A percentile compares a stretch with the other conserved stretches of the same genome.
These are phyloP conservation scores for Tanytarsus gracilentus DNA, from an alignment of 2,888 invertebrate species.

Conservation along the genomic window DNA sequence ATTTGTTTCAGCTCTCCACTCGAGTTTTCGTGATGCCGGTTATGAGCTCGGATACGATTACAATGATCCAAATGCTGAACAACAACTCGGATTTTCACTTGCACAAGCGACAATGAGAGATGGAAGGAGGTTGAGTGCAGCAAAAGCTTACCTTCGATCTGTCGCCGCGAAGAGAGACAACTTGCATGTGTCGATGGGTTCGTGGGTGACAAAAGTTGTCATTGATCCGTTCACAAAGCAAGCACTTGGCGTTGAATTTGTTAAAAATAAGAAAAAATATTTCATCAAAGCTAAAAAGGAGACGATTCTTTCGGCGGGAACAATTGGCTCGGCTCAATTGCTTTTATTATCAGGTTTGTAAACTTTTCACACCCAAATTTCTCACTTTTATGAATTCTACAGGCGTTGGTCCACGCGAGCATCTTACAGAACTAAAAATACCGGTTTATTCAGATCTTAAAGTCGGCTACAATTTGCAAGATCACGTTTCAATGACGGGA, in stretches of 20 bases:
- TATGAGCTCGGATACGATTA: slow-evolving; percentile 59
- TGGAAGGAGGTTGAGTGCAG: slow-evolving; percentile 68
- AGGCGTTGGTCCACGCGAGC: slow-evolving; percentile 62
- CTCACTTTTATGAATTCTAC: neutral
- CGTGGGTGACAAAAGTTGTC: slow-evolving; percentile 58
- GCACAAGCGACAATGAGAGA: slow-evolving; percentile 61
- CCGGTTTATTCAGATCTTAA: slow-evolving; percentile 56
- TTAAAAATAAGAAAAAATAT: slow-evolving; percentile 50
- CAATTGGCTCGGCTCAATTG: slow-evolving; percentile 76
- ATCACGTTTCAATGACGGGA: slow-evolving; percentile 65
- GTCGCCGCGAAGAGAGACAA: slow-evolving; percentile 53
- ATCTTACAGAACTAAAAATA: slow-evolving; percentile 53
- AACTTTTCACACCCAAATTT: neutral
- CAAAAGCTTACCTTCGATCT: slow-evolving; percentile 68
- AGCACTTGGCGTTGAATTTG: slow-evolving; percentile 60
- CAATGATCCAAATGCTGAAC: slow-evolving; percentile 61
- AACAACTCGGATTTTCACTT: slow-evolving; percentile 56
- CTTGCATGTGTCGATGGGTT: slow-evolving; percentile 59
- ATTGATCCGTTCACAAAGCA: slow-evolving; percentile 53
- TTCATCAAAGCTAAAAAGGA: slow-evolving; percentile 56
- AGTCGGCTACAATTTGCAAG: slow-evolving; percentile 74
- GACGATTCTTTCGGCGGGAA: slow-evolving; percentile 69
- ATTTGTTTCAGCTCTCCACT: slow-evolving; percentile 53
- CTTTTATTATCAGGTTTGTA: slow-evolving; percentile 58
- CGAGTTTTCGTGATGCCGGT: slow-evolving; percentile 58